phyloP scores from a whole-genome alignment of 2,888 invertebrate genomes.

The Phorcus lineatus region DNA sequence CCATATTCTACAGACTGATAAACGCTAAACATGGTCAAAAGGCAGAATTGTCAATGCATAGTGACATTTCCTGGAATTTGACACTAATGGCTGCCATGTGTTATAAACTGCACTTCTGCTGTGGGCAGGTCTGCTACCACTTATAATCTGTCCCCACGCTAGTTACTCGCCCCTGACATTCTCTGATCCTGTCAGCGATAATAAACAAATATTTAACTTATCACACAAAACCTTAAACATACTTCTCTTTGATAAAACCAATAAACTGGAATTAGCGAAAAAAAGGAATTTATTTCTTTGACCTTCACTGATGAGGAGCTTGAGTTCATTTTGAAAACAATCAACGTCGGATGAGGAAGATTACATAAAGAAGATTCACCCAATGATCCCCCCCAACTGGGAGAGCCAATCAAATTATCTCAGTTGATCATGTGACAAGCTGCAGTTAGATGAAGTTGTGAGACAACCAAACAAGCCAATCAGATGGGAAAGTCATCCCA shows the following conservation, averaged over 20 bases:
- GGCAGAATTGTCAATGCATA: background rate
- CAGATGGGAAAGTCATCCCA: background rate
- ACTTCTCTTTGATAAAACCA: too few species aligned
- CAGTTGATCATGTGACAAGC: background rate
- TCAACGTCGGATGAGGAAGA: background rate
- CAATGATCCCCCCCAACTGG: background rate
- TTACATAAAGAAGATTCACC: background rate
- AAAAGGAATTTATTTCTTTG: too few species aligned
- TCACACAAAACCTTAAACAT: too few species aligned
- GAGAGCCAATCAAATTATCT: background rate
- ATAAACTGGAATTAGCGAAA: too few species aligned
- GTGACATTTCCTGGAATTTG: slow-evolving; percentile 5
- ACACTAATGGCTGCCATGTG: background rate
- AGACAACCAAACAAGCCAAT: background rate
- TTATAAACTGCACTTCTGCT: background rate
- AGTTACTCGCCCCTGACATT: too few species aligned
- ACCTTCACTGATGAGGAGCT: too few species aligned
- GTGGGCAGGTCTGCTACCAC: too few species aligned
- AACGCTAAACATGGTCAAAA: background rate
- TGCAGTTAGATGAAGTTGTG: slow-evolving; percentile 11
- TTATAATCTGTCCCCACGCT: too few species aligned
- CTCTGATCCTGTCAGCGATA: too few species aligned
- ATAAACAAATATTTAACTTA: too few species aligned
- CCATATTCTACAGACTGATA: background rate
- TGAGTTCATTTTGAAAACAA: too few species aligned